Base-by-base conservation (phyloP, 2,888 invertebrate genomes). In the Endotricha flammealis region DNA sequence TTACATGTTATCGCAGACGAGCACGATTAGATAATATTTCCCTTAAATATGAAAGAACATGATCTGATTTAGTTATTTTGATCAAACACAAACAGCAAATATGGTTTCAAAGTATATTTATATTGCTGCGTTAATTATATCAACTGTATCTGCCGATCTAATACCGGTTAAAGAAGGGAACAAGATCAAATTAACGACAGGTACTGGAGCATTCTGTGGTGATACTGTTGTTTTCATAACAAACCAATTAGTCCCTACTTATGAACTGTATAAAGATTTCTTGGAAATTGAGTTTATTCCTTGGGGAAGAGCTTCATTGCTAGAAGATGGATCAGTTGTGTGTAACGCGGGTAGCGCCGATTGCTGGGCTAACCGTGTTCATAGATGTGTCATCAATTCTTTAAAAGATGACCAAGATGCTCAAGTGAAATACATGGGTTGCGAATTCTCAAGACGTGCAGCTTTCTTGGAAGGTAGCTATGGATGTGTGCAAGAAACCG, bases 331-430 rank as follows among this genome's bases (percentile, higher is more conserved):
- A 2, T 44, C 37, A 1, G 41, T 78, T 7, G 42, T 35, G 1
- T 87, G 87, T 36, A 74, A 76, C 33, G 79, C 78, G 12, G 63
- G 63, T 1, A 38, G 4, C 0, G 49, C 50, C 20, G 85, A 85
- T 39, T 87, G 87, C 48, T 80, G 69, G 65, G 82, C 83, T 0
- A 87, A 87, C 34, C 67, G 78, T 5, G 43, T 78, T 0, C 80
- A 87, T 7, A 64, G 85, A 44, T 87, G 87, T 41, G 75, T 57
- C 1, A 43, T 87, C 1, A 50, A 72, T 40, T 40, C 65, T 42
- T 46, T 85, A 11, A 51, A 51, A 12, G 65, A 42, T 2, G 57
- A 80, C 34, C 71, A 74, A 35, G 67, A 62, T 1, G 70, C 69
- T 8, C 74, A 73, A 43, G 36, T 85, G 12, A 44, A 65, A 2